A percentile compares a stretch with the other conserved stretches of the same genome.
These are phyloP conservation scores for Lingula anatina DNA, from an alignment of 2,888 invertebrate genomes.

Conservation along the genomic window DNA sequence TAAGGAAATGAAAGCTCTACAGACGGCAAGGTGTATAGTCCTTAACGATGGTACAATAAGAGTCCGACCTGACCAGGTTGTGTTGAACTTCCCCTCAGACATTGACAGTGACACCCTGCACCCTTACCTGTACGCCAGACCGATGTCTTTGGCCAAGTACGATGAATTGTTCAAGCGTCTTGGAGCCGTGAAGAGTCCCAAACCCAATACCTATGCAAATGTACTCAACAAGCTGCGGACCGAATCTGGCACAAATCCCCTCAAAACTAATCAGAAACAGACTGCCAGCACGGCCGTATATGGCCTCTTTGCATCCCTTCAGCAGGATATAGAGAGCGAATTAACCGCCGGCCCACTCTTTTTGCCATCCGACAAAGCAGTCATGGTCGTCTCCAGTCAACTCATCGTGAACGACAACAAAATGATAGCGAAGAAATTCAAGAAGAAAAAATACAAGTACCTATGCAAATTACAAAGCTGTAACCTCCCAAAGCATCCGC, in stretches of 20 bases:
- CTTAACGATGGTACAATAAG: neutral
- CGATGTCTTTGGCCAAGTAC: neutral
- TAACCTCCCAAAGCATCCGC: neutral
- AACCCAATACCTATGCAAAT: neutral
- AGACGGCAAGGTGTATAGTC: neutral
- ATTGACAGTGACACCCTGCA: neutral
- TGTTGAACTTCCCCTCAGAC: neutral
- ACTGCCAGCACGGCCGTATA: conserved; percentile 6
- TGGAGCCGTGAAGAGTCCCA: neutral
- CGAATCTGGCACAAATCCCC: conserved; percentile 2
- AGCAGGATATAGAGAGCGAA: neutral
- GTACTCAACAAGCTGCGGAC: conserved; percentile 1
- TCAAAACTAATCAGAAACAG: conserved; percentile 4
- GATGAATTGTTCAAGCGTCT: neutral
- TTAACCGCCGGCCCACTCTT: neutral
- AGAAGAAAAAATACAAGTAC: neutral
- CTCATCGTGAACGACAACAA: neutral
- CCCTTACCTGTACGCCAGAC: neutral
- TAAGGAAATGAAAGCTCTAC: neutral
- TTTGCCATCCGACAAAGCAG: neutral
- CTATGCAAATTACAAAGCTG: neutral
- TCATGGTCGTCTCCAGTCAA: neutral
- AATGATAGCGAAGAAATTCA: neutral
- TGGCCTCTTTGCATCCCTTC: conserved; percentile 5
- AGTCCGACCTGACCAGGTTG: neutral